Conservation (phyloP, 1,140 invertebrate genomes). For the Micrasema minimum region DNA sequence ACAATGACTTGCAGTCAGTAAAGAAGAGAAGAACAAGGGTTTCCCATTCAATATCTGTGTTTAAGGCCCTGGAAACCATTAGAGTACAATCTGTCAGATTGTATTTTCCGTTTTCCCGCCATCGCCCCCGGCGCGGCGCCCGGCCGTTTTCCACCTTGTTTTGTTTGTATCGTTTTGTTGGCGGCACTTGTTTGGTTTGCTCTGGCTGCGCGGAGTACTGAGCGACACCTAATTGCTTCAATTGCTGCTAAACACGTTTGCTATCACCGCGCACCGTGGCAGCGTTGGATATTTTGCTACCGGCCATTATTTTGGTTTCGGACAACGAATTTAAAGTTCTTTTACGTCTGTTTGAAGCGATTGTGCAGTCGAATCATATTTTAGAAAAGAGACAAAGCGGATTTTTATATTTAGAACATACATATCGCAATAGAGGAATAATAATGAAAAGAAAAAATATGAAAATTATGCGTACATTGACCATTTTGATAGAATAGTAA, state of each 20-base stretch:
- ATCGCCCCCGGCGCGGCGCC: conserved; percentile 19
- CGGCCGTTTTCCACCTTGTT: conserved; percentile 39
- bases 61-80: conserved; percentile 9
- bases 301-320: conserved; percentile 49
- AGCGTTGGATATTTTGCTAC: conserved; percentile 44
- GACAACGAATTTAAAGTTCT: conserved; percentile 40
- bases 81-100: conserved; percentile 37
- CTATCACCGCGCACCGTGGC: conserved; percentile 26
- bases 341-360: too few species aligned
- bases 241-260: conserved; percentile 44
- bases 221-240: conserved; percentile 48
- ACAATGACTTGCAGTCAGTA: too few species aligned
- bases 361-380: too few species aligned
- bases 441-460: too few species aligned
- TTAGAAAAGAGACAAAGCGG: too few species aligned
- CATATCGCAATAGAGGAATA: too few species aligned
- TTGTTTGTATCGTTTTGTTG: conserved; percentile 49
- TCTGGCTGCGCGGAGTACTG: conserved; percentile 24
- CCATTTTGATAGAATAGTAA: too few species aligned
- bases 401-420: too few species aligned
- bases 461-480: too few species aligned
- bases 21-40: too few species aligned
- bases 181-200: conserved; percentile 50
- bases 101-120: conserved; percentile 32
- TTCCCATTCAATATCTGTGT: too few species aligned